Evolutionary conservation across 1,140 invertebrate species (phyloP), one percentile per base, ranked within the genome.

Genomic region (Cydia strobilella): DNA sequence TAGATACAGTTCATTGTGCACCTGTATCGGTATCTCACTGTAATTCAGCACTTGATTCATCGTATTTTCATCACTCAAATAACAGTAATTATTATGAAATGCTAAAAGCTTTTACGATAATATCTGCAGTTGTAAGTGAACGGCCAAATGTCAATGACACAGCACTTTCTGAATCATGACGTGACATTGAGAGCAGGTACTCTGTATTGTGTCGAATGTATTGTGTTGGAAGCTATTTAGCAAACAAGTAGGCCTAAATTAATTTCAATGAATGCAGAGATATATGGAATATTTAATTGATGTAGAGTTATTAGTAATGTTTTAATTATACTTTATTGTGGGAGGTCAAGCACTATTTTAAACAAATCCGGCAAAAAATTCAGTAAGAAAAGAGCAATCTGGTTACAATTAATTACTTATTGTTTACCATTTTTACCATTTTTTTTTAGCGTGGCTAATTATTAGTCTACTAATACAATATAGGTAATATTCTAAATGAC

Each of bases 61-160:
- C 65, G 31, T 9, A 69, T 69, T 69, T 69, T 18, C 65, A 66
- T 66, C 63, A 69, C 65, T 69, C 65, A 69, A 69, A 66, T n/a
- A 66, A 69, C 65, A 69, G 31, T 69, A 69, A 69, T 69, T 69
- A 69, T 69, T 69, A 69, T 69, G 65, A 69, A 69, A 69, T 42
- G 65, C 18, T 69, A 42, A 42, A 69, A 69, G 65, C 31, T 69
- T 69, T 69, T 69, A 42, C 10, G 65, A 69, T 69, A 69, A 20
- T 39, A 69, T 69, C 65, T 69, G 31, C 65, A 66, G 63, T 66
- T 31, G 63, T n/a, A 18, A 69, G 65, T 69, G 65, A 69, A 42
- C 31, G 65, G 65, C 65, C 31, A 69, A 69, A 69, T 69, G 65
- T 69, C 65, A 69, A 69, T 69, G 65, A 69, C 65, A 69, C n/a